Evolutionary conservation across 2,113 vertebrate species (phyloP).

Genomic region (Anoplopoma fimbria): DNA sequence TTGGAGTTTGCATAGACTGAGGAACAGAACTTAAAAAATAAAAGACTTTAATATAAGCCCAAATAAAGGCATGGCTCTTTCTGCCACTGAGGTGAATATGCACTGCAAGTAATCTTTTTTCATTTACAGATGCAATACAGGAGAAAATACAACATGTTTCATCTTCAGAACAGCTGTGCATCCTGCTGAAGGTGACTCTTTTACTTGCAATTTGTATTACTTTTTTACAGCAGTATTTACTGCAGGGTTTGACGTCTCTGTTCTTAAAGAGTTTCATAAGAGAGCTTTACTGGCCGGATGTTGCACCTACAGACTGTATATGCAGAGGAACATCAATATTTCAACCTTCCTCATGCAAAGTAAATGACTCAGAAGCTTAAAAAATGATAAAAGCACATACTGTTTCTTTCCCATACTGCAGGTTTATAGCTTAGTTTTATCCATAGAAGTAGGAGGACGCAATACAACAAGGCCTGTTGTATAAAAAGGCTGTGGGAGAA

Average conservation of each 20-base stretch:
- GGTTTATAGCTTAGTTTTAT: neutral
- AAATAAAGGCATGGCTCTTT: neutral
- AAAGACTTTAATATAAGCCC: neutral
- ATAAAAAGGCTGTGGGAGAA: conserved; percentile 14
- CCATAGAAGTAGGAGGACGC: neutral
- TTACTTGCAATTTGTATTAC: neutral
- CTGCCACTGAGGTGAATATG: neutral
- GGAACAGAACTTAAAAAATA: neutral
- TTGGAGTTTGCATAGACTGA: neutral
- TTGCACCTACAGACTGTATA: conserved; percentile 30
- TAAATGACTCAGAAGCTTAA: conserved; percentile 24
- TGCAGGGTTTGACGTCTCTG: neutral
- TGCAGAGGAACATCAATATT: conserved; percentile 62
- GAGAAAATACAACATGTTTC: neutral
- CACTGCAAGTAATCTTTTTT: neutral
- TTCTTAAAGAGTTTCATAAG: conserved; percentile 7
- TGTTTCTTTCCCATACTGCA: neutral
- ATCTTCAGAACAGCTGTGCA: neutral
- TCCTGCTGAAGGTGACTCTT: neutral
- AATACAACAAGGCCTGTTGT: neutral
- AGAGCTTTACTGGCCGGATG: neutral
- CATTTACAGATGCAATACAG: neutral
- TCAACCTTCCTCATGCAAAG: conserved; percentile 58
- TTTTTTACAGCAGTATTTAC: neutral
- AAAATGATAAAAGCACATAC: conserved; percentile 2